Base-by-base conservation (phyloP, 2,797 vertebrate genomes). In the Periparus ater region DNA sequence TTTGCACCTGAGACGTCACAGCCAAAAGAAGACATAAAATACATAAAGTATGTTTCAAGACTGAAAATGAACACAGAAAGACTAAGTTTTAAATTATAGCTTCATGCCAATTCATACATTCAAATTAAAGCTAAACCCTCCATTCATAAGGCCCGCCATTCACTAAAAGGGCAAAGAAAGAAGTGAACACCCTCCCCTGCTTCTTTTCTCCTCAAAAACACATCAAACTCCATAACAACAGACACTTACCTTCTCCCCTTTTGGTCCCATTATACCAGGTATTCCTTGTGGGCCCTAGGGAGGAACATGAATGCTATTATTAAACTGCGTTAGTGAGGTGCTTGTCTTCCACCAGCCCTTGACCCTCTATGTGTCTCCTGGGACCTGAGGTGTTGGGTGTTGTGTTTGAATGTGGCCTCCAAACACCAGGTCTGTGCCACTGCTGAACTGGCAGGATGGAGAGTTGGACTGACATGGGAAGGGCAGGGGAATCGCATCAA, bases 241-340 rank as follows among this genome's bases (percentile, higher is more conserved):
- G 16, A 26, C 27, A 95, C 98, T 97, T 98, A 99, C 99, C 98
- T 99, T 99, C 97, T 99, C 99, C 95, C 99, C 99, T 95, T 99
- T 99, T 97, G 98, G 98, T 98, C 99, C 99, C 95, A 87, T 98
- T 92, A 98, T 95, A 85, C 99, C 99, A 93, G 98, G 99, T 97
- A 99, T 97, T 96, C 99, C 99, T 72, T 97, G 98, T 72, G 98
- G 98, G 94, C 99, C 99, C 99, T 99, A 96, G 66, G 73, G 79
- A 96, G 94, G 78, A 91, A 94, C 91, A 27, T 22, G 6, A 84
- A 92, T 4, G 1, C 9, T 15, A 14, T 72, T 72, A 89, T 58
- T 27, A 54, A 63, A 32, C 9, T 42, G 18, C 12, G 8, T 34
- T 51, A 53, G 55, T 34, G 80, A 68, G 29, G 3, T 34, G 13